Base-by-base conservation (phyloP, 2,888 invertebrate genomes). In the Leptopilina myrica region DNA sequence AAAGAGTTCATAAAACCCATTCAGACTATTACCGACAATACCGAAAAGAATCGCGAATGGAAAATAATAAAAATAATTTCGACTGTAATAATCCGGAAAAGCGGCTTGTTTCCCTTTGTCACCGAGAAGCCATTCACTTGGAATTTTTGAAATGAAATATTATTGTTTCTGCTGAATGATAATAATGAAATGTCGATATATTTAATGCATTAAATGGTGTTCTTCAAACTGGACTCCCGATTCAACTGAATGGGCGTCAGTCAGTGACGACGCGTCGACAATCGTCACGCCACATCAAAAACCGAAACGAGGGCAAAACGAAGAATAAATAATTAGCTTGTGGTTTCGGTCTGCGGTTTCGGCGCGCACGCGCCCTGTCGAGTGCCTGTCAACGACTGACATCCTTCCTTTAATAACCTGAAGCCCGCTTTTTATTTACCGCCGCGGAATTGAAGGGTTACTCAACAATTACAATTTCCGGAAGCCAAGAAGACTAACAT, bases 281-380 rank as follows among this genome's bases (percentile, higher is more conserved):
- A 80, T 81, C 78, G 83, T 83, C 83, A 80, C 78, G 83, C 80
- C 75, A 80, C 79, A 66, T 64, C 78, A 79, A 76, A 79, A 73
- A 56, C 73, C 56, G 73, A 73, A 86, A 85, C 81, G 84, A 86
- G 87, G 85, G 83, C 83, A 85, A 81, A 87, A 86, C 80, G 56
- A 83, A 84, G 85, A 87, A 87, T 87, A 86, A 90, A 89, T 89
- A 89, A 89, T 89, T 89, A 89, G 82, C 84, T 85, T 89, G 90
- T 84, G 89, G 90, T 87, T 88, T 86, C 79, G 81, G 83, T 78
- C 79, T 75, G 80, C 84, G 89, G 90, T 89, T 89, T 84, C 79
- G 77, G 59, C 73, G 85, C 85, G 87, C 90, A 88, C 89, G 90
- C 89, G 88, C 83, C 86, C 81, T 84, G 82, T 85, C 86, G 76